Percentiles rank a stretch among this genome's conserved stretches.
Conservation (phyloP, 2,888 invertebrate genomes). For the Drosophila bunnanda region DNA sequence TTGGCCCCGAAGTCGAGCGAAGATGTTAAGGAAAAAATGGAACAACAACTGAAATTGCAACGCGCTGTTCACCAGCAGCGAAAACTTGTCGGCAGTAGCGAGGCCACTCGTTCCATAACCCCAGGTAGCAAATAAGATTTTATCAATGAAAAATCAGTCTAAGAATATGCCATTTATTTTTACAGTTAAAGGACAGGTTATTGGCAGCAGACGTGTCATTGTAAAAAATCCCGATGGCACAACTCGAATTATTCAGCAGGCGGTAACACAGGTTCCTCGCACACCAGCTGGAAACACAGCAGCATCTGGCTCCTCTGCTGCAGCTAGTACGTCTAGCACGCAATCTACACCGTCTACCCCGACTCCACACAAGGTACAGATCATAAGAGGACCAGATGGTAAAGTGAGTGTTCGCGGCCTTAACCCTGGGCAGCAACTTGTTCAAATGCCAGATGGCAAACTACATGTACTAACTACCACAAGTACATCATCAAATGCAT, state of each 20-base stretch:
- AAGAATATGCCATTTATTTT: neutral
- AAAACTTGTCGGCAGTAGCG: conserved; percentile 86
- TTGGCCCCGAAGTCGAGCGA: conserved; percentile 85
- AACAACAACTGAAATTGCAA: conserved; percentile 94
- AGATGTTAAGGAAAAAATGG: conserved; percentile 96
- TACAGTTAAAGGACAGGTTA: conserved; percentile 76
- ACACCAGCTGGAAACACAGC: conserved; percentile 86
- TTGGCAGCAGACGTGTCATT: conserved; percentile 83
- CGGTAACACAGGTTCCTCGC: conserved; percentile 85
- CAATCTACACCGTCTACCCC: conserved; percentile 86
- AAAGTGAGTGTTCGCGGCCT: conserved; percentile 96
- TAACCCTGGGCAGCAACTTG: conserved; percentile 95
- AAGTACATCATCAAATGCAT: conserved; percentile 61
- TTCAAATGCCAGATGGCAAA: conserved; percentile 97
- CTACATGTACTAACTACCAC: conserved; percentile 90
- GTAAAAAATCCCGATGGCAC: conserved; percentile 87
- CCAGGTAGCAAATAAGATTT: conserved; percentile 50
- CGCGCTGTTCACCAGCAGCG: conserved; percentile 93
- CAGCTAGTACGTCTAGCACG: conserved; percentile 64
- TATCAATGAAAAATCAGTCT: neutral
- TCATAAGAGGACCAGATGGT: conserved; percentile 95
- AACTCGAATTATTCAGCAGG: conserved; percentile 88
- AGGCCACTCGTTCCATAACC: conserved; percentile 61
- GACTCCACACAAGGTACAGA: conserved; percentile 92
- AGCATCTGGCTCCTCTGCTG: conserved; percentile 85